phyloP scores from a whole-genome alignment of 2,888 invertebrate species.

The Andrena bicolor region DNA sequence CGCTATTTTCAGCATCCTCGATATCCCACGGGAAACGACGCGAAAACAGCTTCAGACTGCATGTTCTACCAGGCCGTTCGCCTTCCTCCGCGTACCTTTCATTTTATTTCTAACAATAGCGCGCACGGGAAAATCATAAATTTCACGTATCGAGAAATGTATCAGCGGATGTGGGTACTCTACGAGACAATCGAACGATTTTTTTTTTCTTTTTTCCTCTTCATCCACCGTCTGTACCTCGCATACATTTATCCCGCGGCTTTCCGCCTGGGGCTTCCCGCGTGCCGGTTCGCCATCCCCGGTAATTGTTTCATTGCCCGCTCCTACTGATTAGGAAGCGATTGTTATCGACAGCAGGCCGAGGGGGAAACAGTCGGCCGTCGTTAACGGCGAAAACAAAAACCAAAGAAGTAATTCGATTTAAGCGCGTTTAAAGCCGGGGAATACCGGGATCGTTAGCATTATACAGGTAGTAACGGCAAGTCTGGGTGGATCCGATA shows the following conservation, averaged over 20 bases:
- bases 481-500: conserved; percentile 64
- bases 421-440: conserved; percentile 12
- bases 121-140: conserved; percentile 38
- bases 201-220: too few relatives aligned
- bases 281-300: background rate
- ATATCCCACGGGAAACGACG: conserved; percentile 59
- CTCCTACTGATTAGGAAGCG: background rate
- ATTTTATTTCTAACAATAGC: conserved; percentile 39
- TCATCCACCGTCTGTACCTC: background rate
- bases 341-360: conserved; percentile 23
- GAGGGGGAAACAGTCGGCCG: conserved; percentile 5
- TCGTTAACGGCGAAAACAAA: conserved; percentile 6
- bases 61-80: conserved; percentile 5
- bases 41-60: conserved; percentile 48
- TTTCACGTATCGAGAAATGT: conserved; percentile 28
- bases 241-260: background rate
- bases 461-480: conserved; percentile 44
- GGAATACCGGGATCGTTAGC: conserved; percentile 53
- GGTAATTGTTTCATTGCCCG: background rate
- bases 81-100: background rate
- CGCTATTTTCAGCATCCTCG: conserved; percentile 46
- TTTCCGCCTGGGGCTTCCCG: background rate
- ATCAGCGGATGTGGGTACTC: background rate
- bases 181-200: background rate
- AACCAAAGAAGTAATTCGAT: conserved; percentile 42